Evolutionary conservation across 1,140 invertebrate genomes (phyloP).

Genomic region (Conus betulinus): DNA sequence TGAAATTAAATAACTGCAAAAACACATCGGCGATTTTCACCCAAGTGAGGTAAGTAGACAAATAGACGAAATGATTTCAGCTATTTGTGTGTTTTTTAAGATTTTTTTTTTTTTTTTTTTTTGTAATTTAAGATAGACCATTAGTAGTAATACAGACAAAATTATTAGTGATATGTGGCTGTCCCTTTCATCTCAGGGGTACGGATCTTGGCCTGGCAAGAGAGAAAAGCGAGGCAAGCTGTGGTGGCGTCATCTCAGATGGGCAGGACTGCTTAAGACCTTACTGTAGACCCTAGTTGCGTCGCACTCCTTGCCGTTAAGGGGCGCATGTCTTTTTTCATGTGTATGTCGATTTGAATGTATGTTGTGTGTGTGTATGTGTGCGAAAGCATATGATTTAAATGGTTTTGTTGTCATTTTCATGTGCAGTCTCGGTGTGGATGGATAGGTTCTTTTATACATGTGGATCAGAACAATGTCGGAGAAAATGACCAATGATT

Average conservation of each 20-base stretch:
- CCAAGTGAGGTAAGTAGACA: too few species aligned
- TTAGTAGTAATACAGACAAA: neutral
- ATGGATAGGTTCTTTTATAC: neutral
- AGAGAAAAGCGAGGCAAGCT: constrained; percentile 14
- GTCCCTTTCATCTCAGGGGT: constrained; percentile 38
- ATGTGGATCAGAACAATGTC: too few species aligned
- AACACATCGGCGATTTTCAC: too few species aligned
- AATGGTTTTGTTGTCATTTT: too few species aligned
- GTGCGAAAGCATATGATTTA: too few species aligned
- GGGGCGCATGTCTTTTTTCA: constrained; percentile 28
- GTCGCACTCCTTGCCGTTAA: constrained; percentile 3
- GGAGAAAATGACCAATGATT: too few species aligned
- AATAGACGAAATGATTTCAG: too few species aligned
- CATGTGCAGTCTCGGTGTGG: too few species aligned
- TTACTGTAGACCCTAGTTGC: constrained; percentile 25
- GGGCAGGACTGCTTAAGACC: constrained; percentile 24
- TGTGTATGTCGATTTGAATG: neutral
- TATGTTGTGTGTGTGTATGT: constrained; percentile 1
- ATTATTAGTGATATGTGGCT: constrained; percentile 11
- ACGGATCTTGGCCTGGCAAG: constrained; percentile 23
- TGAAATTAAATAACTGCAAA: too few species aligned
- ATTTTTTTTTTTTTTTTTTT: neutral
- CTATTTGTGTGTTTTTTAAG: neutral
- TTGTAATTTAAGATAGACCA: neutral
- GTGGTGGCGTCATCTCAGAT: constrained; percentile 29